phyloP scores from a whole-genome alignment of 2,113 vertebrate species.

The Psettodes erumei region DNA sequence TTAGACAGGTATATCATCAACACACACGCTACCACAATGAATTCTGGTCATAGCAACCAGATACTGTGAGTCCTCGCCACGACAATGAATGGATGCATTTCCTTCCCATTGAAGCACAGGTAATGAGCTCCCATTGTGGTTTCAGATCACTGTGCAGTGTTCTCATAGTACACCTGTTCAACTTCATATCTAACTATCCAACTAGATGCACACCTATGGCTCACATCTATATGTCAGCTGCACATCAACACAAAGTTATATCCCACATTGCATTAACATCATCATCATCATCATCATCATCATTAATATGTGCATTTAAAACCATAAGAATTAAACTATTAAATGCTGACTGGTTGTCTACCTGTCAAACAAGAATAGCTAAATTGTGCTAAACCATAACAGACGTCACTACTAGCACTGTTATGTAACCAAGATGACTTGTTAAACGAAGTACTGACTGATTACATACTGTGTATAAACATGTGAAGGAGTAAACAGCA shows the following conservation, averaged over 20 bases:
- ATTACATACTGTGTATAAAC: conserved; percentile 28
- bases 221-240: not conserved
- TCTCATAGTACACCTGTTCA: conserved; percentile 43
- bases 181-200: conserved; percentile 15
- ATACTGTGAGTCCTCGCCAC: conserved; percentile 20
- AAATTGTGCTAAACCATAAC: not conserved
- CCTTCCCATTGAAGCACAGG: conserved; percentile 36
- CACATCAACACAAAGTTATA: not conserved
- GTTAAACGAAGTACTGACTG: conserved; percentile 3
- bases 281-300: not conserved
- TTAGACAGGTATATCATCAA: conserved; percentile 41
- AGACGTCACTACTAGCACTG: not conserved
- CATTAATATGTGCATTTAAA: not conserved
- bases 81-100: conserved; percentile 64
- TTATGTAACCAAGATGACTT: conserved; percentile 5
- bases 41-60: conserved; percentile 49
- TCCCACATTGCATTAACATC: not conserved
- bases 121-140: conserved; percentile 53
- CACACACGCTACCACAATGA: conserved; percentile 21
- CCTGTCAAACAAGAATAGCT: not conserved
- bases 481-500: conserved; percentile 26
- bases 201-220: not conserved
- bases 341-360: not conserved
- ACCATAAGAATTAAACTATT: not conserved
- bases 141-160: conserved; percentile 26